phyloP scores from a whole-genome alignment of 2,113 vertebrate genomes.

The Heterochromis multidens region DNA sequence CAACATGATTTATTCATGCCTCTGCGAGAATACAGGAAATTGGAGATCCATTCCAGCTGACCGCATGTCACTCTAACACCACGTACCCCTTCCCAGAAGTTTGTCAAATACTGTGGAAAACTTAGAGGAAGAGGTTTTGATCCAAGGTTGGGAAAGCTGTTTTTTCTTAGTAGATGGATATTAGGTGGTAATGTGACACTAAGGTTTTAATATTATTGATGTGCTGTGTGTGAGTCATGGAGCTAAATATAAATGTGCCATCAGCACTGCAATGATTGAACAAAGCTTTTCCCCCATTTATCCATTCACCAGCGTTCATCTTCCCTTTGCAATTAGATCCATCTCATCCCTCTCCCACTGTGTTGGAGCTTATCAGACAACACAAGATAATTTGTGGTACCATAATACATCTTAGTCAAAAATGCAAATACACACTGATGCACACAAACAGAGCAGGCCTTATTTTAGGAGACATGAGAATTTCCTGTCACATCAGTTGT shows the following conservation, averaged over 20 bases:
- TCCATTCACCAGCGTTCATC: not conserved
- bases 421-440: not conserved
- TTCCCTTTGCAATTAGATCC: not conserved
- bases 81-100: not conserved
- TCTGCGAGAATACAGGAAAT: conserved; percentile 41
- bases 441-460: not conserved
- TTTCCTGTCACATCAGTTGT: conserved; percentile 4
- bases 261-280: conserved; percentile 18
- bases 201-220: not conserved
- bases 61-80: conserved; percentile 13
- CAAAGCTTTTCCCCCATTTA: conserved; percentile 4
- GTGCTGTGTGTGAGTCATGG: conserved; percentile 18
- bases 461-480: conserved; percentile 25
- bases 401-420: not conserved
- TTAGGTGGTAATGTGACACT: not conserved
- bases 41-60: conserved; percentile 30
- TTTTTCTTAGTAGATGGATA: not conserved
- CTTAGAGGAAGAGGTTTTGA: not conserved
- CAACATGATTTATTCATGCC: conserved; percentile 62
- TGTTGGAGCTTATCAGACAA: not conserved
- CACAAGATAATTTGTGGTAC: not conserved
- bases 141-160: not conserved
- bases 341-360: not conserved
- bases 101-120: not conserved
- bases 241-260: conserved; percentile 49